phyloP scores from a whole-genome alignment of 2,888 invertebrate genomes.

The Zelleria hepariella region DNA sequence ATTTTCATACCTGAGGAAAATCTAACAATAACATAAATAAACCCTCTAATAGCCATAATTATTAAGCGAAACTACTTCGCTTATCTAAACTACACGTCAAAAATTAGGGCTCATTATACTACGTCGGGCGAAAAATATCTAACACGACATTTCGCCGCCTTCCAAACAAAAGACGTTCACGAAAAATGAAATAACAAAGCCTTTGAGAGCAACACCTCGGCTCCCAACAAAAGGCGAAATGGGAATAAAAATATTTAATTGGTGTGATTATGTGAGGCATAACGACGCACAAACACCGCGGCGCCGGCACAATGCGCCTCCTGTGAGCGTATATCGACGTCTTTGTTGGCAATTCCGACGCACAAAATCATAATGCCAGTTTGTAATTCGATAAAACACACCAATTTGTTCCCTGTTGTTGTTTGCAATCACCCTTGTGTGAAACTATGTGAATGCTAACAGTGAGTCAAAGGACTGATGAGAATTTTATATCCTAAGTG shows the following conservation, averaged over 20 bases:
- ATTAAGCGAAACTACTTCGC: not conserved
- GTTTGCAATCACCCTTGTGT: not conserved
- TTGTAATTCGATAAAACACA: constrained; percentile 13
- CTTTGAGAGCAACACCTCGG: constrained; percentile 23
- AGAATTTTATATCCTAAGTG: too few relatives aligned
- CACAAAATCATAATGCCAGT: constrained; percentile 12
- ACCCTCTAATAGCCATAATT: not conserved
- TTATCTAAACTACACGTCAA: not conserved
- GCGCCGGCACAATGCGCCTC: constrained; percentile 26
- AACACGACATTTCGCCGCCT: constrained; percentile 17
- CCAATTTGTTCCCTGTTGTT: constrained; percentile 1
- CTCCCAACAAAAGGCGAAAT: constrained; percentile 44
- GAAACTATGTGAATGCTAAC: too few relatives aligned
- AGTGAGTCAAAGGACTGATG: too few relatives aligned
- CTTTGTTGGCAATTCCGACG: constrained; percentile 17
- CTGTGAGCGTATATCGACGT: constrained; percentile 19
- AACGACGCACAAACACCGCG: constrained; percentile 58
- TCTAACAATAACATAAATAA: not conserved
- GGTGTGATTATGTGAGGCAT: constrained; percentile 58
- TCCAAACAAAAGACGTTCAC: constrained; percentile 46
- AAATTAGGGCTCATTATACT: constrained; percentile 2
- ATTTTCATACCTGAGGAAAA: not conserved
- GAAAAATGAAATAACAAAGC: constrained; percentile 48
- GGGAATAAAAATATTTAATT: constrained; percentile 67
- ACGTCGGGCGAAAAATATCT: constrained; percentile 14